Evolutionary conservation across 2,888 invertebrate genomes (phyloP).

Genomic region (Pegoplata infirma): DNA sequence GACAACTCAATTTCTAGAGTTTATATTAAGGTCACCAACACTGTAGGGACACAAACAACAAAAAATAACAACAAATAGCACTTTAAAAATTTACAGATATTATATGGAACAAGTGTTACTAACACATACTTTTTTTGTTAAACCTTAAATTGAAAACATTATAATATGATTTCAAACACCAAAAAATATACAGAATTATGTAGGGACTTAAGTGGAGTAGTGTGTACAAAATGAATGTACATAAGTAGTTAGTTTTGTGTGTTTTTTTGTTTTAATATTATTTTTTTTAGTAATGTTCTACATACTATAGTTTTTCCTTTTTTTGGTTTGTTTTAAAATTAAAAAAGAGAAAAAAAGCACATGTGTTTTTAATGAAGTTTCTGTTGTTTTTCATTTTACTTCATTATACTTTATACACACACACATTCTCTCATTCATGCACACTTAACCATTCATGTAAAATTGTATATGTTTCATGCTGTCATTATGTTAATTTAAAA

Average conservation of each 20-base stretch:
- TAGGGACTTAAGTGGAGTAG: background rate
- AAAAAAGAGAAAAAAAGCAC: slow-evolving; percentile 39
- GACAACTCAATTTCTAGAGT: no score
- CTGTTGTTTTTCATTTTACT: slow-evolving; percentile 7
- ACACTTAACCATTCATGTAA: slow-evolving; percentile 17
- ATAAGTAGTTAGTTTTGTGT: no score
- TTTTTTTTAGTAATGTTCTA: background rate
- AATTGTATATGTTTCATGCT: slow-evolving; percentile 37
- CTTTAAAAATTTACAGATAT: no score
- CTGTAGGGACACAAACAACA: no score
- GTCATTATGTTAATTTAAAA: slow-evolving; percentile 59
- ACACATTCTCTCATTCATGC: no score
- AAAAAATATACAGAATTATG: background rate
- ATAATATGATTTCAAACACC: slow-evolving; percentile 12
- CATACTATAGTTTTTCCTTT: background rate
- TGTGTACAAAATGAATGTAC: no score
- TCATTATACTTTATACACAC: slow-evolving; percentile 15
- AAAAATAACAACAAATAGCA: no score
- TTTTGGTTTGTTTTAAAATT: slow-evolving; percentile 12
- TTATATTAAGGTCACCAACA: no score
- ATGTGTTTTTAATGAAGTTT: slow-evolving; percentile 51
- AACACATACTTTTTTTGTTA: no score
- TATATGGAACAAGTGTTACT: no score
- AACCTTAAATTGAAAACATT: slow-evolving; percentile 7
- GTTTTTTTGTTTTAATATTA: background rate